These are phyloP conservation scores for Phalera bucephala DNA, from an alignment of 2,888 invertebrate species.

Conservation along the genomic window DNA sequence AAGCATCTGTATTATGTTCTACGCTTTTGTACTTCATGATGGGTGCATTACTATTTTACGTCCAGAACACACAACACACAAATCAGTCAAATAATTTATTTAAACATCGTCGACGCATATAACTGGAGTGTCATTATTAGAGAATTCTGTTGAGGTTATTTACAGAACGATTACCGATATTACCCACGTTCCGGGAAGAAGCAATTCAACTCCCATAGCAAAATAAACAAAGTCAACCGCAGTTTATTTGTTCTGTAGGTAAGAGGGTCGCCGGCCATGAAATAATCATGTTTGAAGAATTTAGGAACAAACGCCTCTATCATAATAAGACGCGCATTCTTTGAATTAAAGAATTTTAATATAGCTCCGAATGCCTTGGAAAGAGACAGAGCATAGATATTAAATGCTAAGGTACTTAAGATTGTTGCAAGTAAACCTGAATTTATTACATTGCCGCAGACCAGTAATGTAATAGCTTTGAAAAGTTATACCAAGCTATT, in stretches of 20 bases:
- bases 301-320: conserved; percentile 47
- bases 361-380: conserved; percentile 20
- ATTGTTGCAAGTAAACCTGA: conserved; percentile 21
- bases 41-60: too few relatives aligned
- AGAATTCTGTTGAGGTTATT: conserved; percentile 47
- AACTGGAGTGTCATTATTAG: conserved; percentile 25
- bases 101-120: conserved; percentile 4
- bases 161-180: conserved; percentile 68
- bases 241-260: conserved; percentile 71
- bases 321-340: conserved; percentile 35
- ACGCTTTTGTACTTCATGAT: too few relatives aligned
- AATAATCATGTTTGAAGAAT: conserved; percentile 70
- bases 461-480: conserved; percentile 37
- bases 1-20: too few relatives aligned
- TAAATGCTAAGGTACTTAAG: conserved; percentile 13
- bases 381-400: conserved; percentile 8
- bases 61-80: too few relatives aligned
- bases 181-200: conserved; percentile 67
- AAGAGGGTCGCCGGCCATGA: conserved; percentile 56
- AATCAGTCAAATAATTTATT: neutral
- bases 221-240: conserved; percentile 73
- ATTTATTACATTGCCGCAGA: conserved; percentile 37
- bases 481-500: too few relatives aligned
- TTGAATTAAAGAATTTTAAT: conserved; percentile 39
- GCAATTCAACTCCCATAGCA: conserved; percentile 69